Evolutionary conservation across 2,113 vertebrate genomes (phyloP), one percentile per base, ranked within the genome.

Genomic region (Turdus rufiventris): DNA sequence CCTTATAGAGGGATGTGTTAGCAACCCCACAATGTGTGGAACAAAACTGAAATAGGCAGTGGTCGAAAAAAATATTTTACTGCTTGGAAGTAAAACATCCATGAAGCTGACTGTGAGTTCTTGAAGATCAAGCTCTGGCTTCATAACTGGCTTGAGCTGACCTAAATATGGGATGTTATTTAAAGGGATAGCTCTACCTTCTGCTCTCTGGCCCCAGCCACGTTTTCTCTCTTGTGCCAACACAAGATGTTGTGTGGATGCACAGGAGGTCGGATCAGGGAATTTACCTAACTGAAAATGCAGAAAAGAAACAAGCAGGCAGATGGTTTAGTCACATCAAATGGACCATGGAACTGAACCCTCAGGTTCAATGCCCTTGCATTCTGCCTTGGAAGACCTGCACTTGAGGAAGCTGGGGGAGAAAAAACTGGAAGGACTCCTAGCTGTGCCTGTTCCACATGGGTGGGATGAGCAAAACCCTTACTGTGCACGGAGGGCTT

Each of bases 401-500:
- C 0, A 1, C 61, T 66, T 72, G 57, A 51, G 12, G 47, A 10
- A 79, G 51, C 12, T 58, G 24, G 5, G 11, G 18, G 4, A 78
- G 16, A 56, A 85, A 75, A n/a, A 17, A 51, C 12, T 40, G 29
- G 45, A 25, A 74, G 42, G 21, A 43, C 6, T 36, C 53, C 40
- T 47, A 29, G 23, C 29, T 65, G 6, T 61, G 26, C 6, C 48
- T 79, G 18, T 13, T 85, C 43, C 24, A 8, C 0, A 2, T 3
- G 13, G 26, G 11, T 12, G 63, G 20, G 43, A 10, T 63, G 20
- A 86, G 12, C 34, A 63, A 56, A 92, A 72, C 18, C 20, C 38
- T 28, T 36, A 4, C 28, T 12, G 8, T 43, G 13, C 50, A 26
- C 0, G 0, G 26, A 45, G 34, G 8, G 8, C 16, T 73, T 62